Evolutionary conservation across 2,797 vertebrate species (phyloP).

Genomic region (Nannoperca obscura): DNA sequence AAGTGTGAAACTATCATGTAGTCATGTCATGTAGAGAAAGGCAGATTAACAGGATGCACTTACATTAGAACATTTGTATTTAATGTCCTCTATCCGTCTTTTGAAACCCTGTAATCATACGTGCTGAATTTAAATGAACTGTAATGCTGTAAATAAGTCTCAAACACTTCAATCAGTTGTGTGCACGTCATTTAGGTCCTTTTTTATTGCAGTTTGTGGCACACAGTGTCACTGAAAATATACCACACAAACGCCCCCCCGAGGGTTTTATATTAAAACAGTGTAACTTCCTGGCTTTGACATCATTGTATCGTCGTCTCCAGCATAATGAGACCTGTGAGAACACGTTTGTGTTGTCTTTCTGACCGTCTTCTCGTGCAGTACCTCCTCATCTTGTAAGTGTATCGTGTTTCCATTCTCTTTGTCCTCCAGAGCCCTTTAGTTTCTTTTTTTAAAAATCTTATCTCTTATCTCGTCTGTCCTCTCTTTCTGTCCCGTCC

Average conservation of each 20-base stretch:
- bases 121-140: neutral
- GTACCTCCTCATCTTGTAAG: neutral
- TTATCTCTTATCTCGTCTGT: neutral
- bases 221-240: neutral
- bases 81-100: neutral
- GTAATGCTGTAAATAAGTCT: neutral
- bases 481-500: neutral
- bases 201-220: neutral
- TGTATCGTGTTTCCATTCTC: neutral
- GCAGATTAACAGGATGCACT: neutral
- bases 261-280: neutral
- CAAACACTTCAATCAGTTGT: neutral
- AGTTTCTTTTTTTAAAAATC: neutral
- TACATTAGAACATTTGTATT: neutral
- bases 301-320: neutral
- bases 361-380: neutral
- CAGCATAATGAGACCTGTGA: neutral
- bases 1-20: conserved; percentile 20
- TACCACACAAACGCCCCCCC: neutral
- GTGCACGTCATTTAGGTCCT: neutral
- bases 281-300: neutral
- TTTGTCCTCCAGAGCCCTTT: neutral
- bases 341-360: neutral
- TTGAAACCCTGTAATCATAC: neutral
- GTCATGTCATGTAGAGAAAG: neutral